Base-by-base conservation (phyloP, 2,113 vertebrate species). In the Phalacrocorax brasilianus region DNA sequence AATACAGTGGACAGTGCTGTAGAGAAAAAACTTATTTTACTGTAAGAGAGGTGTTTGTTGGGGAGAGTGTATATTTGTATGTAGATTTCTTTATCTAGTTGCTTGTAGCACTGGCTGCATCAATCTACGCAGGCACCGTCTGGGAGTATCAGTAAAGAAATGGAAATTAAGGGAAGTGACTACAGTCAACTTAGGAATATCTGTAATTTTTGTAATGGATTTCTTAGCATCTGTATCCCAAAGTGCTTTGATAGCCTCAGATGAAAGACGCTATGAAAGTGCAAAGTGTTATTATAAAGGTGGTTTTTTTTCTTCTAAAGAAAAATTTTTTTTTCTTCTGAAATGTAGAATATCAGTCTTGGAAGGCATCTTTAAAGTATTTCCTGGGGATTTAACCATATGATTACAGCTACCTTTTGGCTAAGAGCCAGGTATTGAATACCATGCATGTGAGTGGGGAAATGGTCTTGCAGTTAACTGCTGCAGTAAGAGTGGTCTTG, bases 151-250 rank as follows among this genome's bases (percentile, higher is more conserved):
- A 62, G 70, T 50, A 85, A 74, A 79, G 53, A 85, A 88, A 97
- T 95, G 70, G 73, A 95, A 96, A 97, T 97, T 79, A 82, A 75
- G 63, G 80, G 18, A 82, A 82, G 84, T 68, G 68, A 85, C 83
- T 88, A 50, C 80, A 92, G 49, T 85, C 84, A 85, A 3, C 0
- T 79, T 87, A 95, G 74, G 58, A 92, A 85, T 85, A 79, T 79
- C 70, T 66, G 50, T 91, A 91, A 82, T 92, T 97, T 97, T 95
- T 89, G 32, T 85, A 95, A 89, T 70, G 58, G 49, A 85, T 95
- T 92, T 92, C 92, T 93, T 88, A 75, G 77, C 49, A 62, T 73
- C 66, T 85, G 56, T 44, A 70, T 68, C 76, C 73, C 58, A 47
- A 58, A 92, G 70, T 87, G 53, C 88, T 94, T 75, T 92, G 91